Percentiles rank a stretch among this genome's conserved stretches.
Conservation (phyloP, 2,113 vertebrate species). For the Sturnus vulgaris region DNA sequence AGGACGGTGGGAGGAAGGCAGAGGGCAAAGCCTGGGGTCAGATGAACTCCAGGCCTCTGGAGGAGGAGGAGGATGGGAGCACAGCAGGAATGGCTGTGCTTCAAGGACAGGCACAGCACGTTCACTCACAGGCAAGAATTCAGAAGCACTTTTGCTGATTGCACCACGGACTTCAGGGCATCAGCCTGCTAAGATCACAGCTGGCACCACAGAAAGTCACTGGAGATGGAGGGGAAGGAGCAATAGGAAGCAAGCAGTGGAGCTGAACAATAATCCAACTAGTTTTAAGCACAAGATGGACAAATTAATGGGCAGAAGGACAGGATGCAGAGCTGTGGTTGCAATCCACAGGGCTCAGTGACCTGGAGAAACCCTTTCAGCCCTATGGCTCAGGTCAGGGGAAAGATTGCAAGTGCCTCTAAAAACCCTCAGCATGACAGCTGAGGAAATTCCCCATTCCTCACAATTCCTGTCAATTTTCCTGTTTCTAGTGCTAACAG, state of each 20-base stretch:
- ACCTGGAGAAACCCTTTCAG: neutral
- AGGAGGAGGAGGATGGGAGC: neutral
- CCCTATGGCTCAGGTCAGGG: neutral
- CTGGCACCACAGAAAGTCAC: neutral
- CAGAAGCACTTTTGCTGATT: neutral
- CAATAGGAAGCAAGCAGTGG: neutral
- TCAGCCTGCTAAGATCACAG: neutral
- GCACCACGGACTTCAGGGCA: neutral
- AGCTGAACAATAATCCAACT: neutral
- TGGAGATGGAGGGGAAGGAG: neutral
- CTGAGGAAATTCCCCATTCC: neutral
- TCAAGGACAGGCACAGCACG: neutral
- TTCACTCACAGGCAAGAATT: neutral
- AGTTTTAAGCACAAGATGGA: neutral
- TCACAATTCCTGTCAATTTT: neutral
- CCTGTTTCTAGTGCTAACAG: neutral
- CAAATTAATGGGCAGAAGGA: constrained; percentile 11
- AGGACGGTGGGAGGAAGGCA: rapidly evolving
- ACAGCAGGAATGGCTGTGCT: neutral
- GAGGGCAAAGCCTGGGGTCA: rapidly evolving
- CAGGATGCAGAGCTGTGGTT: neutral
- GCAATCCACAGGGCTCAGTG: neutral
- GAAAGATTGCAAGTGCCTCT: neutral
- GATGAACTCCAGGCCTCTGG: neutral
- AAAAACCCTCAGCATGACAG: neutral